Evolutionary conservation across 2,113 vertebrate genomes (phyloP).

Genomic region (Chiloscyllium plagiosum): DNA sequence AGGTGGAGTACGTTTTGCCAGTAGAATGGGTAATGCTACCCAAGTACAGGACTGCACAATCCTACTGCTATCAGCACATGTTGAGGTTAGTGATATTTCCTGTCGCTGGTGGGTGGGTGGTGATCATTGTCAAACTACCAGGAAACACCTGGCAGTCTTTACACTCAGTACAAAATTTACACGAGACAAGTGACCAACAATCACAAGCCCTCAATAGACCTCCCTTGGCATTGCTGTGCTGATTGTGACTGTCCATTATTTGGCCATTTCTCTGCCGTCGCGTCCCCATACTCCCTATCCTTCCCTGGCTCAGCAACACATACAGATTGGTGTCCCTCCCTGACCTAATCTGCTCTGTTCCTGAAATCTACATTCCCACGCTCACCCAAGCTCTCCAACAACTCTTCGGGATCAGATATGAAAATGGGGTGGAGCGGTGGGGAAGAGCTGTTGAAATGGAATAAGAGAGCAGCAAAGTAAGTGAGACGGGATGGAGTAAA

Average conservation of each 20-base stretch:
- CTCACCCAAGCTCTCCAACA: no score
- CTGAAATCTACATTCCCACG: background rate
- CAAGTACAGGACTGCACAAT: background rate
- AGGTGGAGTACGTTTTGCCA: background rate
- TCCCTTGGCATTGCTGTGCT: background rate
- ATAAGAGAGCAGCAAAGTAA: no score
- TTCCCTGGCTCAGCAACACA: no score
- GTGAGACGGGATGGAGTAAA: no score
- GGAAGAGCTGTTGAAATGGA: no score
- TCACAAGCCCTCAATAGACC: background rate
- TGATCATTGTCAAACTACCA: background rate
- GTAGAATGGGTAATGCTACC: background rate
- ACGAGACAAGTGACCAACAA: background rate
- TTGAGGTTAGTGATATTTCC: background rate
- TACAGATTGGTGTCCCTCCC: no score
- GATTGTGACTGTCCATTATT: background rate
- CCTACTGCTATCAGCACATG: background rate
- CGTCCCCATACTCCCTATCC: no score
- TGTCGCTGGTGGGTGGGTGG: background rate
- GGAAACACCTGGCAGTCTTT: background rate
- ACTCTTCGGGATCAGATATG: no score
- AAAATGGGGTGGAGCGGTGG: no score
- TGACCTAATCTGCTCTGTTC: no score
- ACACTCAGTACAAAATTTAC: background rate
- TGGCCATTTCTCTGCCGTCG: no score